Conservation (phyloP, 2,113 vertebrate species). For the Crotalus helleri region DNA sequence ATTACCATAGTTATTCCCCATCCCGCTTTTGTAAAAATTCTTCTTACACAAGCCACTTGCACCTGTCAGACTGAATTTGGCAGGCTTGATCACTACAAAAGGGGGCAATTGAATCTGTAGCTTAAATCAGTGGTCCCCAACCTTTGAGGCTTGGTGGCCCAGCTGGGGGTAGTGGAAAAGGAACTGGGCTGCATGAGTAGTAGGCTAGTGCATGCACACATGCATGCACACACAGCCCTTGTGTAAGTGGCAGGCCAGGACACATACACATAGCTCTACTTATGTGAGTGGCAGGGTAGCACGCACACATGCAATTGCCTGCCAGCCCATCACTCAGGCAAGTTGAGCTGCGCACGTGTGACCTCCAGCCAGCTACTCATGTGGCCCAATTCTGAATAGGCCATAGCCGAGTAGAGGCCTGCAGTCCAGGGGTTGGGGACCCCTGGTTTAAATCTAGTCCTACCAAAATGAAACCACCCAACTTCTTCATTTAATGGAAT, state of each 20-base stretch:
- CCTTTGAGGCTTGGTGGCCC: not conserved
- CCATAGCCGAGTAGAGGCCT: not conserved
- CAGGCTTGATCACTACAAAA: not conserved
- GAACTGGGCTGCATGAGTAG: not conserved
- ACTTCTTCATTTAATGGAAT: not conserved
- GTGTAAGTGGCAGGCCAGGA: not conserved
- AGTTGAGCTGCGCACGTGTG: not conserved
- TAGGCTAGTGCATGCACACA: not conserved
- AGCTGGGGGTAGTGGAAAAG: not conserved
- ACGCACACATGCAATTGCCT: not conserved
- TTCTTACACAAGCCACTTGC: not conserved
- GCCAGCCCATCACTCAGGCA: not conserved
- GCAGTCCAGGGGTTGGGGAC: not conserved
- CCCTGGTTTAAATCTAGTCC: not conserved
- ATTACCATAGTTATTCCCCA: not conserved
- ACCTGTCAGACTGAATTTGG: not conserved
- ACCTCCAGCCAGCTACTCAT: not conserved
- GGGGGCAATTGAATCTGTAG: not conserved
- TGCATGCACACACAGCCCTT: not conserved
- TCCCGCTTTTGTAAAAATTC: not conserved
- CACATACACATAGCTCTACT: not conserved
- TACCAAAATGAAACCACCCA: not conserved
- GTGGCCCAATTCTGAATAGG: not conserved
- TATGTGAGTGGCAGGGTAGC: not conserved
- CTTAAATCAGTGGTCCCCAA: not conserved